A percentile compares a stretch with the other conserved stretches of the same genome.
phyloP scores from a whole-genome alignment of 1,140 invertebrate species.

The Platyscapa corneri region DNA sequence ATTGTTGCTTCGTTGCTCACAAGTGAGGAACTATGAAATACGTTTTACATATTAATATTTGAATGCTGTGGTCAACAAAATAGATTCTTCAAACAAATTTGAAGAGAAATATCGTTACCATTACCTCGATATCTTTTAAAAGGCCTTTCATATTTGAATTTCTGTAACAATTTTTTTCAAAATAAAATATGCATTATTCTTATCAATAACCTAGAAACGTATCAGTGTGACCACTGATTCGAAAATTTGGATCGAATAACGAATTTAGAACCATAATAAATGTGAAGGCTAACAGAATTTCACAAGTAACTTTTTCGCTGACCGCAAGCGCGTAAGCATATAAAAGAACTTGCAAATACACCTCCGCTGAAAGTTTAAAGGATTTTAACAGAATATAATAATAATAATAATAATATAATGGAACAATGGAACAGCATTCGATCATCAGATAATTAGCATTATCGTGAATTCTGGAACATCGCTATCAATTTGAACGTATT shows the following conservation, averaged over 20 bases:
- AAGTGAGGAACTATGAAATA: too few relatives aligned
- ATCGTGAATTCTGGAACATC: slow-evolving; percentile 42
- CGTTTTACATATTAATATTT: too few relatives aligned
- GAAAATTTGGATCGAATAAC: not conserved
- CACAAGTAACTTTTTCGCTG: not conserved
- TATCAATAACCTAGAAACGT: too few relatives aligned
- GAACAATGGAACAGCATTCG: slow-evolving; percentile 31
- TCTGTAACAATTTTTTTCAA: too few relatives aligned
- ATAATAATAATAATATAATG: slow-evolving; percentile 42
- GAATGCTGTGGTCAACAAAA: too few relatives aligned
- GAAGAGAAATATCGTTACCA: too few relatives aligned
- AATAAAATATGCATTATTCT: too few relatives aligned
- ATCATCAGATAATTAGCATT: slow-evolving; percentile 51
- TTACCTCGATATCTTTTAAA: too few relatives aligned
- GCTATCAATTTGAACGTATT: slow-evolving; percentile 33
- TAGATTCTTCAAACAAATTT: too few relatives aligned
- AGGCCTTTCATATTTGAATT: too few relatives aligned
- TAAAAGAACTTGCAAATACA: slow-evolving; percentile 25
- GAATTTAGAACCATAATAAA: not conserved
- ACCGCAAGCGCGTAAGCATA: not conserved
- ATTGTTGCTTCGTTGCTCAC: too few relatives aligned
- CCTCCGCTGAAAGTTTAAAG: slow-evolving; percentile 26
- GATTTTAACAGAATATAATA: not conserved
- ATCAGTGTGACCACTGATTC: too few relatives aligned
- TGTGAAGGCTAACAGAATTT: not conserved